phyloP scores from a whole-genome alignment of 2,888 invertebrate genomes.

The Oxyscelio sp. region DNA sequence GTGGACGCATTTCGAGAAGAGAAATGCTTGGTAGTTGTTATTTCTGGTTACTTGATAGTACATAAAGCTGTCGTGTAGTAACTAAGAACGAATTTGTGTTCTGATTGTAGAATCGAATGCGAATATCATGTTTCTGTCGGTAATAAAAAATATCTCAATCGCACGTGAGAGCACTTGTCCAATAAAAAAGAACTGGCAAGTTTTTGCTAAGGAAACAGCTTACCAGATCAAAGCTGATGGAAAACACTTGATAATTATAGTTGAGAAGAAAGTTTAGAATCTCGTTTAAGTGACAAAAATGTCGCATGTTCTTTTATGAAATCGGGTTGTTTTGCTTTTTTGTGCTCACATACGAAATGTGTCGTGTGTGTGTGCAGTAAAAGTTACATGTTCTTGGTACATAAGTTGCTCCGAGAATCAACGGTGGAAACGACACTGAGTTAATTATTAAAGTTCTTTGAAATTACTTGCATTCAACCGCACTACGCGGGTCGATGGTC shows the following conservation, averaged over 20 bases:
- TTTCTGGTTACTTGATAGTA: constrained; percentile 42
- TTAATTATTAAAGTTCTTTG: constrained; percentile 38
- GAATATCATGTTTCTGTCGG: constrained; percentile 5
- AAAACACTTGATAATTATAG: too few relatives aligned
- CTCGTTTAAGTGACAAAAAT: too few relatives aligned
- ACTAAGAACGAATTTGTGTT: constrained; percentile 51
- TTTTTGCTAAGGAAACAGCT: too few relatives aligned
- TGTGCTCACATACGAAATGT: too few relatives aligned
- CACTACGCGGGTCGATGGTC: constrained; percentile 22
- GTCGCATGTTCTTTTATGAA: too few relatives aligned
- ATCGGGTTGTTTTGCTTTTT: too few relatives aligned
- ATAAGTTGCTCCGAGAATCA: constrained; percentile 4
- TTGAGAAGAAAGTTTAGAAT: too few relatives aligned
- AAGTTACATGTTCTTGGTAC: too few relatives aligned
- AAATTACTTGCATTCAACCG: constrained; percentile 32
- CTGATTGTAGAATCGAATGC: constrained; percentile 18
- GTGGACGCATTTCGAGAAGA: constrained; percentile 45
- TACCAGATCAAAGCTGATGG: too few relatives aligned
- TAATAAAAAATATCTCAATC: neutral
- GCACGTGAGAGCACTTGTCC: too few relatives aligned
- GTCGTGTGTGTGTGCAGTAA: too few relatives aligned
- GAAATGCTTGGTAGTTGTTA: constrained; percentile 44
- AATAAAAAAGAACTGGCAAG: too few relatives aligned
- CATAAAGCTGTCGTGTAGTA: constrained; percentile 30
- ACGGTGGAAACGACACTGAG: constrained; percentile 15